Evolutionary conservation across 2,113 vertebrate species (phyloP).

Genomic region (Progne subis): DNA sequence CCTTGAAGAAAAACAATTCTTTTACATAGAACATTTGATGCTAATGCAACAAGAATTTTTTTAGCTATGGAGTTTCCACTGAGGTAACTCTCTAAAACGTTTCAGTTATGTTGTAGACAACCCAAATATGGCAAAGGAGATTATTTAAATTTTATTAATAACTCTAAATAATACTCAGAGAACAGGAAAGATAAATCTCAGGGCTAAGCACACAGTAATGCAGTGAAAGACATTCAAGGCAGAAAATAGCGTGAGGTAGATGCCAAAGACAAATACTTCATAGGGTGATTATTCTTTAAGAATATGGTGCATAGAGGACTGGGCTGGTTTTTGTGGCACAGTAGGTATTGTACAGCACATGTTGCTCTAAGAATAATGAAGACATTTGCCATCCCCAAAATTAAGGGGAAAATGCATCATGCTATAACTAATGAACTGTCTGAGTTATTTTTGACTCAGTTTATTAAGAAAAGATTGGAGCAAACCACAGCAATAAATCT

Average conservation of each 20-base stretch:
- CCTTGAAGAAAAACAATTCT: conserved; percentile 39
- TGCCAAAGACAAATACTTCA: background rate
- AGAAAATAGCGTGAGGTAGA: background rate
- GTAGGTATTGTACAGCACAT: background rate
- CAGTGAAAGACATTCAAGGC: background rate
- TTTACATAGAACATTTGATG: background rate
- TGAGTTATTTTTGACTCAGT: conserved; percentile 47
- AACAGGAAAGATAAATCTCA: background rate
- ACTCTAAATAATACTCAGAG: background rate
- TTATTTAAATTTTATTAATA: conserved; percentile 13
- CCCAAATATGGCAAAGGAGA: background rate
- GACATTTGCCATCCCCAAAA: background rate
- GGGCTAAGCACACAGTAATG: background rate
- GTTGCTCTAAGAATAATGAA: conserved; percentile 24
- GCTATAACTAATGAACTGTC: conserved; percentile 46
- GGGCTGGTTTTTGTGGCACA: background rate
- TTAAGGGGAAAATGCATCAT: background rate
- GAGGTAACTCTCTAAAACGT: conserved; percentile 32
- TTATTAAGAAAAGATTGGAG: conserved; percentile 49
- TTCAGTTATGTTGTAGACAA: background rate
- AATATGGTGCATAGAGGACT: background rate
- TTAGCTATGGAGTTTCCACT: conserved; percentile 28
- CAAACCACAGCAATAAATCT: conserved; percentile 53
- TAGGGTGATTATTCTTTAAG: background rate
- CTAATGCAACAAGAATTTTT: conserved; percentile 29